Conservation (phyloP, 37 sponge, comb jelly and placozoan genomes). For the Spongilla lacustris region DNA sequence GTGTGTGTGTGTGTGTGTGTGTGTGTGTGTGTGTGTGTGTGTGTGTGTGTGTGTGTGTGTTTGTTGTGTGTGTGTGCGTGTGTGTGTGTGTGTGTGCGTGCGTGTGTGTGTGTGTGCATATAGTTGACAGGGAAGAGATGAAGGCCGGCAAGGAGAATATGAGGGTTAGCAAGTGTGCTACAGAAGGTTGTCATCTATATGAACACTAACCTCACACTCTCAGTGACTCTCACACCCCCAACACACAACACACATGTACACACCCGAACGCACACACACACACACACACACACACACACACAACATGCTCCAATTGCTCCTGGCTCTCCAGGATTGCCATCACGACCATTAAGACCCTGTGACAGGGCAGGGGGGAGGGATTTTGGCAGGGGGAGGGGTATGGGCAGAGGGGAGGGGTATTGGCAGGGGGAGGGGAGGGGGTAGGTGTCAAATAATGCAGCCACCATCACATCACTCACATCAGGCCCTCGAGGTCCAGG, state of each 20-base stretch:
- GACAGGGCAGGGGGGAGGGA: neutral
- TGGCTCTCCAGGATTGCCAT: constrained; percentile 64
- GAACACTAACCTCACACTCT: too few relatives aligned
- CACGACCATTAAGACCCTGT: constrained; percentile 52
- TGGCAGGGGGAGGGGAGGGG: too few relatives aligned
- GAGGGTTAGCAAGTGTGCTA: neutral
- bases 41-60: constrained; percentile 6
- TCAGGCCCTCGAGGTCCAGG: constrained; percentile 54
- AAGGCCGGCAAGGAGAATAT: neutral
- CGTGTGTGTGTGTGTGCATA: too few relatives aligned
- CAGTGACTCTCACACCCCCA: too few relatives aligned
- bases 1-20: constrained; percentile 7
- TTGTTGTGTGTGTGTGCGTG: neutral
- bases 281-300: neutral
- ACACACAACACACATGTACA: too few relatives aligned
- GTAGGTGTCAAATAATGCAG: neutral
- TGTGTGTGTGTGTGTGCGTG: too few relatives aligned
- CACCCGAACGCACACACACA: neutral
- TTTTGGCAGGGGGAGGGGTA: too few relatives aligned
- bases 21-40: constrained; percentile 2
- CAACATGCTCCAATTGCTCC: constrained; percentile 47
- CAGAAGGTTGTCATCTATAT: too few relatives aligned
- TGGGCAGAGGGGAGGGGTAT: too few relatives aligned
- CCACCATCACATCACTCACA: constrained; percentile 3
- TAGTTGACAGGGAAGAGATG: too few relatives aligned